Evolutionary conservation across 2,113 vertebrate species (phyloP), one percentile per base, ranked within the genome.

Genomic region (Xiphophorus hellerii): DNA sequence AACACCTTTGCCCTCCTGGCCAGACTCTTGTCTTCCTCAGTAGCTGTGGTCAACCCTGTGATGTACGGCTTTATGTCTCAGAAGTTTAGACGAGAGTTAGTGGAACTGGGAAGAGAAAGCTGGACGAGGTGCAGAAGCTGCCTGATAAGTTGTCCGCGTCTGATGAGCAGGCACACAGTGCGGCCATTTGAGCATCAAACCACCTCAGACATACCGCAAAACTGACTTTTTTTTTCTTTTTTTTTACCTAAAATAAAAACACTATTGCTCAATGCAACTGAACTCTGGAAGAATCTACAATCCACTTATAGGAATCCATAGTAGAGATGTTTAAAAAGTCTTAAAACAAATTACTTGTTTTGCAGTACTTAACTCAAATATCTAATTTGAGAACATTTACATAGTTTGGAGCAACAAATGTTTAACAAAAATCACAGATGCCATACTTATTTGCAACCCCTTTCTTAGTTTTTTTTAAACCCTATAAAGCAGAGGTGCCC

Each of bases 21-120:
- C 67, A 83, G 94, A 67, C 73, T 95, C 66, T 51, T 95, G 80
- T 92, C 93, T 0, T 88, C 91, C 30, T 94, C 94, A 0, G 93
- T 89, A 1, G 88, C 91, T 20, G 91, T 94, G 62, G 87, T 91
- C 61, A 95, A 95, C 87, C 95, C 95, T 0, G 2, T 95, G 2
- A 81, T 95, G 28, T 96, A 95, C 4, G 92, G 87, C 10, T 92
- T 94, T 7, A 90, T 93, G 86, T 95, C 95, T 31, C 83, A 84
- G 60, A 95, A 94, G 89, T 95, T 96, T 74, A 83, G 93, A 30
- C 62, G 17, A 29, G 94, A 96, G 12, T 74, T 95, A 64, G 8
- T 87, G 27, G 68, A 79, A 28, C 64, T 94, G 7, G 89, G 85
- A 13, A 84, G 81, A 71, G 67, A 60, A 25, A 69, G 75, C 5